These are phyloP conservation scores for Lithobius niger DNA, from an alignment of 1,140 invertebrate genomes.

Conservation along the genomic window DNA sequence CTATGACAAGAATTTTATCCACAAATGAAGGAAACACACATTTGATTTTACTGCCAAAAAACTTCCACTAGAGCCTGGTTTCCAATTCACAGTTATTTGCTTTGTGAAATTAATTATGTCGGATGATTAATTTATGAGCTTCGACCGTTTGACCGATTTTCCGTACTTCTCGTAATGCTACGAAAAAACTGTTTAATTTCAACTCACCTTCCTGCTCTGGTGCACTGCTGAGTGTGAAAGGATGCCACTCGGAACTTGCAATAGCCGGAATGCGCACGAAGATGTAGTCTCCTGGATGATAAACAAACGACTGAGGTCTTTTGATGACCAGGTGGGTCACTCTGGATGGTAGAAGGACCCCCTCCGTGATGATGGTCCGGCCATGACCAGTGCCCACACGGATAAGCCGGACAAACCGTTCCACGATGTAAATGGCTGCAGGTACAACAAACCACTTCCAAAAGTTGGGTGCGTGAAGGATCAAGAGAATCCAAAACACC, in stretches of 20 bases:
- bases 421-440: constrained; percentile 61
- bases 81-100: too few relatives aligned
- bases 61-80: too few relatives aligned
- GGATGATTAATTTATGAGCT: too few relatives aligned
- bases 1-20: too few relatives aligned
- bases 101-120: too few relatives aligned
- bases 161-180: too few relatives aligned
- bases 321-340: constrained; percentile 53
- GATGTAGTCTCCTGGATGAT: constrained; percentile 85
- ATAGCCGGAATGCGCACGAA: constrained; percentile 87
- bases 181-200: too few relatives aligned
- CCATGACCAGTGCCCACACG: constrained; percentile 32
- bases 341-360: constrained; percentile 61
- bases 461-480: constrained; percentile 82
- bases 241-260: constrained; percentile 91
- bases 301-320: constrained; percentile 69
- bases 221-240: constrained; percentile 90
- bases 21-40: too few relatives aligned
- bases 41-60: too few relatives aligned
- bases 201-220: constrained; percentile 83
- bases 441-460: constrained; percentile 91
- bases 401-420: constrained; percentile 51
- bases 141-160: too few relatives aligned
- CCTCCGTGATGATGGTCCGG: constrained; percentile 56
- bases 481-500: constrained; percentile 69